Evolutionary conservation across 2,888 invertebrate genomes (phyloP).

Genomic region (Dinocampus coccinellae): DNA sequence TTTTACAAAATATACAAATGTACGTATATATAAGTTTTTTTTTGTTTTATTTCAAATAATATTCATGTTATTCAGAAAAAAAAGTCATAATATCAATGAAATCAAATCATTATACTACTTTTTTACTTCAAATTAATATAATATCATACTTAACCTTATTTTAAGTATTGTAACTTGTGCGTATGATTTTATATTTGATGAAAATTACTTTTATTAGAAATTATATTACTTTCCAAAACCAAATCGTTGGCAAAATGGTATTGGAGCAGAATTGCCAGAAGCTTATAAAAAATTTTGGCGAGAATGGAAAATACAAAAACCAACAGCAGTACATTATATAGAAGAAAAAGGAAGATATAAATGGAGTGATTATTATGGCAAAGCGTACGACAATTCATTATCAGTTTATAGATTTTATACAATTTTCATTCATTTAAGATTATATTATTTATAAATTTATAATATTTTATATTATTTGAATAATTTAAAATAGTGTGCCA

Average conservation of each 20-base stretch:
- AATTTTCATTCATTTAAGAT: background rate
- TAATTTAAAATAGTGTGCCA: conserved; percentile 71
- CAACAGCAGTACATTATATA: conserved; percentile 77
- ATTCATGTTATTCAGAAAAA: no score
- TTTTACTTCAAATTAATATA: no score
- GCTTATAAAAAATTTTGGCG: conserved; percentile 89
- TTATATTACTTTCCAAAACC: conserved; percentile 44
- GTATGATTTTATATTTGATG: no score
- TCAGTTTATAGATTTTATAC: background rate
- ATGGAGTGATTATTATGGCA: conserved; percentile 80
- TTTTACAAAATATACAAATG: background rate
- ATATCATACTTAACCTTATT: background rate
- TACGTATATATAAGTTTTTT: background rate
- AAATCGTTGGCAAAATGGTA: conserved; percentile 69
- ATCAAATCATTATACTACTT: no score
- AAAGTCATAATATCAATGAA: no score
- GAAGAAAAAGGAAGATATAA: conserved; percentile 82
- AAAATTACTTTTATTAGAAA: no score
- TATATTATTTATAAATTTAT: background rate
- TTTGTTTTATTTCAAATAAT: no score
- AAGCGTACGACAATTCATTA: conserved; percentile 72
- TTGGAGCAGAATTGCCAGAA: conserved; percentile 79
- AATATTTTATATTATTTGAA: background rate
- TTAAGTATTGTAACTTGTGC: no score
- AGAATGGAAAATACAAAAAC: conserved; percentile 82